Evolutionary conservation across 2,797 vertebrate genomes (phyloP), one percentile per base, ranked within the genome.

Genomic region (Nannoperca australis): DNA sequence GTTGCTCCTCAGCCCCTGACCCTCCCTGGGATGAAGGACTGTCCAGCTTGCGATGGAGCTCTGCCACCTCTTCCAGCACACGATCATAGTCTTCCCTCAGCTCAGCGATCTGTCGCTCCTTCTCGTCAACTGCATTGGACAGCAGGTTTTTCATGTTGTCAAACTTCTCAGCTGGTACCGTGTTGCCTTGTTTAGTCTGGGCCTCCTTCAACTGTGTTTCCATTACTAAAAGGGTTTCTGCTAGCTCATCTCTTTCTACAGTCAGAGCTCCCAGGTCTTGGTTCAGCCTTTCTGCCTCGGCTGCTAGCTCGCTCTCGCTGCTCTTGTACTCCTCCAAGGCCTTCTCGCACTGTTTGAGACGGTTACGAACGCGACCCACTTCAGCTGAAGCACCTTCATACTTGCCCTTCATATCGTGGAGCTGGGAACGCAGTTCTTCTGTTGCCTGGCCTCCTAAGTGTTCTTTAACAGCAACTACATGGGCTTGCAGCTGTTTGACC

Each of bases 401-500:
- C 67, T 99, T 99, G 0, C 81, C 49, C 79, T 98, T 99, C 90
- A 98, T 86, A 1, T 99, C 98, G 38, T 84, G 94, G 44, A 99
- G 85, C 92, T 99, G 98, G 22, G 94, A 94, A 76, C 94, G 96
- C 55, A 99, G 94, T 14, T 99, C 97, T 72, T 99, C 97, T 0
- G 87, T 34, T 0, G 76, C 68, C 55, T 95, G 96, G 38, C 91
- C 90, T 85, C 77, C 95, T 6, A 99, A 87, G 84, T 98, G 98
- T 20, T 98, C 98, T 71, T 99, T 99, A 4, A 99, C 95, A 0
- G 97, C 97, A 0, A 98, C 96, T 18, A 99, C 98, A 44, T 99
- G 98, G 3, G 96, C 94, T 89, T 99, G 98, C 92, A 99, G 97
- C 87, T 98, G 97, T 78, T 99, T 99, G 22, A 99, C 97, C 78